A percentile compares a stretch with the other conserved stretches of the same genome.
Conservation (phyloP, 2,888 invertebrate genomes). For the Stramonita haemastoma region DNA sequence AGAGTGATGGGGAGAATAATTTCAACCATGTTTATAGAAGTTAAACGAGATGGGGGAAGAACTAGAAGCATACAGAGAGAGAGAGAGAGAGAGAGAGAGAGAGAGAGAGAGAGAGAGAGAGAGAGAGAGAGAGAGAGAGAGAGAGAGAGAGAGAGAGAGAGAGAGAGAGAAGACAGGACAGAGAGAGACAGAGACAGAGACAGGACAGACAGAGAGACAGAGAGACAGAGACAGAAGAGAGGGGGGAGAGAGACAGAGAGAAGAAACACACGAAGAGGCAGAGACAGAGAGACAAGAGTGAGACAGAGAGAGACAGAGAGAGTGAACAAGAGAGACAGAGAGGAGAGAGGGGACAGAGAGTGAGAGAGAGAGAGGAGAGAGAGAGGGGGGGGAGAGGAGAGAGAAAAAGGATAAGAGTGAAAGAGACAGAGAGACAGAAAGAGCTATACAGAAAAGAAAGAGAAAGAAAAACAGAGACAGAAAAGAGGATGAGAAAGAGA, state of each 20-base stretch:
- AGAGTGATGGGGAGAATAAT: no score
- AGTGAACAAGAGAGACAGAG: neutral
- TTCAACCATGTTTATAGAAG: no score
- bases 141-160: constrained; percentile 7
- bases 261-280: neutral
- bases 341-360: neutral
- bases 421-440: neutral
- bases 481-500: neutral
- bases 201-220: neutral
- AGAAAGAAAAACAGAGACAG: neutral
- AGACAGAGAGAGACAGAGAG: neutral
- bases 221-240: neutral
- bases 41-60: no score
- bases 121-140: constrained; percentile 14
- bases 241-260: neutral
- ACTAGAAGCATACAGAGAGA: no score
- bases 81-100: neutral
- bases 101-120: neutral
- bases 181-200: neutral
- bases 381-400: neutral
- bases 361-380: constrained; percentile 24
- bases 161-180: neutral
- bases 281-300: neutral
- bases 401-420: neutral
- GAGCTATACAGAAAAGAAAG: neutral